Base-by-base conservation (phyloP, 2,888 invertebrate genomes). In the Linnaemya tessellans region DNA sequence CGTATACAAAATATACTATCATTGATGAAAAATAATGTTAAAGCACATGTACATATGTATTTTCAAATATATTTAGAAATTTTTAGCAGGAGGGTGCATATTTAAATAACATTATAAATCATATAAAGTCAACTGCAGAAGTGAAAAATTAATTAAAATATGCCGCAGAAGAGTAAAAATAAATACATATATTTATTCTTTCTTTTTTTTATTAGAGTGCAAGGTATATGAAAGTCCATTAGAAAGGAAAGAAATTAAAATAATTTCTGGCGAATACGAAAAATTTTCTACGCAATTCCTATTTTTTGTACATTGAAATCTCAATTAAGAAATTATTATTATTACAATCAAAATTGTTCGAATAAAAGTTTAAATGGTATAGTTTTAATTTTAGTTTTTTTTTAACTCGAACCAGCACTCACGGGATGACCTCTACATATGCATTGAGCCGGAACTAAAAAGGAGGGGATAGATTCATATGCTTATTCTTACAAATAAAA, bases 81-180 rank as follows among this genome's bases (percentile, higher is more conserved):
- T 71, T 51, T 65, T 15, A 41, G 35, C 58, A n/a, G 64, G 15
- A 78, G 60, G 82, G 78, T 77, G 77, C 77, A 83, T 83, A 81
- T 78, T 73, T 43, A 83, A 83, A 60, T 78, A 67, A 65, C 71
- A 54, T 77, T 49, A 65, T 38, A 67, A 67, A 60, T 60, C 15
- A 67, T 9, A 51, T 8, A 70, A 38, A 77, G 62, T 41, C 1
- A 38, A 8, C 20, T 58, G 46, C 43, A 56, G 35, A 35, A 58
- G 22, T 60, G 20, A 65, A 22, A 80, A 43, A 46, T 11, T 9
- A 60, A 41, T 51, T 56, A 35, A 35, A 56, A 65, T 62, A 71
- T 49, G 46, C 35, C 56, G 64, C 71, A 65, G 56, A 62, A 62
- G 22, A 11, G n/a, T n/a, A n/a, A n/a, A n/a, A n/a, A n/a, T n/a